These are phyloP conservation scores for Nephila pilipes DNA, from an alignment of 1,140 invertebrate genomes.

Conservation along the genomic window DNA sequence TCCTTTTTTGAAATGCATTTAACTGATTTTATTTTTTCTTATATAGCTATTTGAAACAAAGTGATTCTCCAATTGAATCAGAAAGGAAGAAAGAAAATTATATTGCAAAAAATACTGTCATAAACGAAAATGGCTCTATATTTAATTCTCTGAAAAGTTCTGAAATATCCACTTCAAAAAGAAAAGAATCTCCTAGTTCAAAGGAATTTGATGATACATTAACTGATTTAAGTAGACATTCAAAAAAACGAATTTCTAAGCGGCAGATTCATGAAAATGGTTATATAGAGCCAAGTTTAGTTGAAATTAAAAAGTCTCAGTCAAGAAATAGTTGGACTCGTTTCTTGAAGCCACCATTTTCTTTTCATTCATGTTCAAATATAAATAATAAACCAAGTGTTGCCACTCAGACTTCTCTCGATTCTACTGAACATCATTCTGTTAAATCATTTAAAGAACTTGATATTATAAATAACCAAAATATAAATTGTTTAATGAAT, in stretches of 20 bases:
- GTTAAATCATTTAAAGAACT: conserved; percentile 57
- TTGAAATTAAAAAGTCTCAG: conserved; percentile 72
- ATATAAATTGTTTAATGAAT: conserved; percentile 65
- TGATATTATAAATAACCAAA: conserved; percentile 50
- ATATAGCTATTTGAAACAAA: conserved; percentile 60
- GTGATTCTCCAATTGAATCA: neutral
- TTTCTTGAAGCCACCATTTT: conserved; percentile 73
- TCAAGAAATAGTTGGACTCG: conserved; percentile 74
- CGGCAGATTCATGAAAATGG: conserved; percentile 56
- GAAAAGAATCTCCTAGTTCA: conserved; percentile 57
- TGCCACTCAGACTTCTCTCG: conserved; percentile 65
- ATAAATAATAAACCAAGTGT: conserved; percentile 74
- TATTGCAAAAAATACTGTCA: neutral
- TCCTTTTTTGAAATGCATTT: neutral
- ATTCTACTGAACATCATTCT: conserved; percentile 19
- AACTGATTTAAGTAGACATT: conserved; percentile 33
- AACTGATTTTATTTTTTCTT: neutral
- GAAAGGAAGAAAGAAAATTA: conserved; percentile 55
- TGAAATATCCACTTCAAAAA: conserved; percentile 42
- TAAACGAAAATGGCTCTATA: conserved; percentile 16
- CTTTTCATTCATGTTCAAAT: conserved; percentile 68
- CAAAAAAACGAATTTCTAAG: conserved; percentile 47
- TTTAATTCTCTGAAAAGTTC: conserved; percentile 42
- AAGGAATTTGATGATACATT: conserved; percentile 66
- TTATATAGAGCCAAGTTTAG: conserved; percentile 56